Conservation (phyloP, 2,113 vertebrate genomes). For the Galemys pyrenaicus region DNA sequence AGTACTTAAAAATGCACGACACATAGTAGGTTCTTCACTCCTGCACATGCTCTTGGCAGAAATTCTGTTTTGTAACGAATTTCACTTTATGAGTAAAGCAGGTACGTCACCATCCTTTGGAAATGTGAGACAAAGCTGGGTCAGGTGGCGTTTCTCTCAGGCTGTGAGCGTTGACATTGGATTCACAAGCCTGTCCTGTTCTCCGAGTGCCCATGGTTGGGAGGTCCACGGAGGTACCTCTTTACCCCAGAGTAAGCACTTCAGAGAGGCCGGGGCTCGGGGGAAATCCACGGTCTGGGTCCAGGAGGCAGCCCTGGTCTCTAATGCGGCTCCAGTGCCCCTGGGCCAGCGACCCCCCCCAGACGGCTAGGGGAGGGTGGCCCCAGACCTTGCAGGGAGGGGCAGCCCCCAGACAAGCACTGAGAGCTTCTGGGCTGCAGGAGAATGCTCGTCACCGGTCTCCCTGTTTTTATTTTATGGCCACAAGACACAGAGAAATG, state of each 20-base stretch:
- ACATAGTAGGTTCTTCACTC: background rate
- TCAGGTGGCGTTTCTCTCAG: background rate
- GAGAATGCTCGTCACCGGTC: fast-evolving
- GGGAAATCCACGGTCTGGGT: background rate
- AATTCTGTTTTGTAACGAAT: background rate
- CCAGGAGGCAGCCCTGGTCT: background rate
- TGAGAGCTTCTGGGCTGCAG: background rate
- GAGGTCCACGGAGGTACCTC: background rate
- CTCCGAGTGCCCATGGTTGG: background rate
- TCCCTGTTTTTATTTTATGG: background rate
- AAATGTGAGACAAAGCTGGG: fast-evolving
- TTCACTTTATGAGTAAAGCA: background rate
- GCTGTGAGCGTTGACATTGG: background rate
- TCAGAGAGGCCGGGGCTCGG: fast-evolving
- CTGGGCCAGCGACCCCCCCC: background rate
- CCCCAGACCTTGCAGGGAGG: background rate
- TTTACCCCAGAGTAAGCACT: background rate
- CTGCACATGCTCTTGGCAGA: background rate
- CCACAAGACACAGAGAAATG: background rate
- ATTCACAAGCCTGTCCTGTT: background rate
- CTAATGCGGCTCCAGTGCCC: background rate
- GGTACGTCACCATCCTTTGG: background rate
- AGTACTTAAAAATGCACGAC: background rate
- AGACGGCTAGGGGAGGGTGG: background rate
- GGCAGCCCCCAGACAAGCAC: background rate